These are phyloP conservation scores for Falco rusticolus DNA, from an alignment of 2,797 vertebrate genomes.

Conservation along the genomic window DNA sequence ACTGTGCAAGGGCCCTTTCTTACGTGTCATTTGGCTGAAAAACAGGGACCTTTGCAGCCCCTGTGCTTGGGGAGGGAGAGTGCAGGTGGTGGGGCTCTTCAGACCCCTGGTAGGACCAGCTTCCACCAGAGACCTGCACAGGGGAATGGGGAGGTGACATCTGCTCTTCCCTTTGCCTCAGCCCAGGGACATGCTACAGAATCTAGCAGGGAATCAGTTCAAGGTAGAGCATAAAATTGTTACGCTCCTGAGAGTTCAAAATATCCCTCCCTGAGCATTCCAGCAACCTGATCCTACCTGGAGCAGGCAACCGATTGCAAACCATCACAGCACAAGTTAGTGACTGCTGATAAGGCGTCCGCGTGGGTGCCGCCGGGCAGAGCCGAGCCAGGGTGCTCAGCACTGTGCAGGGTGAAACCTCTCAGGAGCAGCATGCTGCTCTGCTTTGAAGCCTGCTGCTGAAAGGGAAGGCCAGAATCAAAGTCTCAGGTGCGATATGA, in stretches of 20 bases:
- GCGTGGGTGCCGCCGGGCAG: neutral
- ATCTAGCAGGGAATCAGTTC: neutral
- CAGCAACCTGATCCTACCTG: neutral
- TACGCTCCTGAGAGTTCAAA: neutral
- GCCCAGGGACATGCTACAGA: neutral
- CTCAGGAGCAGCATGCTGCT: neutral
- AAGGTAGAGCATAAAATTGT: neutral
- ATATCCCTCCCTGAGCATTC: neutral
- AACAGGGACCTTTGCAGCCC: neutral
- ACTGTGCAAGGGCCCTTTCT: neutral
- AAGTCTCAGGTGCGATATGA: neutral
- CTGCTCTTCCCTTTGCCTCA: neutral
- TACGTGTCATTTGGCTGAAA: neutral
- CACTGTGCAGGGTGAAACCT: accelerated
- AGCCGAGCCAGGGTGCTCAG: neutral
- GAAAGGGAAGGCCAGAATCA: neutral
- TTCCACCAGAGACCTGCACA: neutral
- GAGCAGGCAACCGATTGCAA: neutral
- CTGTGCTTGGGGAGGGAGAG: neutral
- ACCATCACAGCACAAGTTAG: neutral
- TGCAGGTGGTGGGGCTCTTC: neutral
- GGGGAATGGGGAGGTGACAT: neutral
- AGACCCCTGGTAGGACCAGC: neutral
- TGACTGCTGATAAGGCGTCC: neutral
- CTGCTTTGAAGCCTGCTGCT: neutral